Evolutionary conservation across 2,113 vertebrate genomes (phyloP), one percentile per base, ranked within the genome.

Genomic region (Ameiurus melas): DNA sequence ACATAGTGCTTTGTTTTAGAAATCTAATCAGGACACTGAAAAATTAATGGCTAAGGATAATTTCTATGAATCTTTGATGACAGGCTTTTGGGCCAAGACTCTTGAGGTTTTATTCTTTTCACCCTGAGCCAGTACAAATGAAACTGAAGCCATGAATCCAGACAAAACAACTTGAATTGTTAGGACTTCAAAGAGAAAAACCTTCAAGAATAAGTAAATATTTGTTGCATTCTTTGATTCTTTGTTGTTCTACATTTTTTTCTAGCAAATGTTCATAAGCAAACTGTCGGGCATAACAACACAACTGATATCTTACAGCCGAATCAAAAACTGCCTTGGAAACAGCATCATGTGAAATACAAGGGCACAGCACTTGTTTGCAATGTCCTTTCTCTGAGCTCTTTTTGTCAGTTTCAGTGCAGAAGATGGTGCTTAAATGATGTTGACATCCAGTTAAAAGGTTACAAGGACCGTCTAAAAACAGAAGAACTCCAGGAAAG

Each of bases 371-470:
- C 22, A 14, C 16, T 20, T 51, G 71, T 33, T 81, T 78, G 71
- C 30, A 7, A 10, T 78, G 1, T 73, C 1, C 85, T 22, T 89
- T 90, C 91, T 73, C 83, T 89, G 91, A 90, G 91, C 90, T 91
- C 88, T 14, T 68, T 53, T 85, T 85, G 53, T 75, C 84, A 88
- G 91, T 90, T 94, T 93, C 92, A 92, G 90, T 77, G 89, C 88
- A 92, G 94, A 91, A 47, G 47, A 92, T 93, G 90, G 89, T 78
- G 83, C 88, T 91, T 92, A 91, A 94, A 92, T 92, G 90, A 91
- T 91, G 90, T 84, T 91, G 94, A 94, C 85, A 77, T 87, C 51
- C 70, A 89, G 91, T 92, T 92, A 92, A 93, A 94, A 92, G 90
- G 90, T 91, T 89, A 90, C 89, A 92, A 93, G 91, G 89, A 92